Conservation (phyloP, 2,797 vertebrate species). For the Enteromius anoplus region DNA sequence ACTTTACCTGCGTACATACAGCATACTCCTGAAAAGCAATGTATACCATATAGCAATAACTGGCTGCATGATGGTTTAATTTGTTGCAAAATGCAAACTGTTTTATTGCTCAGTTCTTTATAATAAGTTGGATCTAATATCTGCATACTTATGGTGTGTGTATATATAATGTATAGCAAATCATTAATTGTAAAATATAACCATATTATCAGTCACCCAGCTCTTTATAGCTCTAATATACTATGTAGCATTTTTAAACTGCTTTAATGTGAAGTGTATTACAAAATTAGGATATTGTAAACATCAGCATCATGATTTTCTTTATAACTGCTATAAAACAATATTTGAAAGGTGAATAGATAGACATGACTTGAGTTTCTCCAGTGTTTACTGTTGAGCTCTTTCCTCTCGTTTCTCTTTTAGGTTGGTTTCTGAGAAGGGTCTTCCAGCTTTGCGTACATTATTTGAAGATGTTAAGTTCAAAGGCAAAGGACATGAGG, state of each 20-base stretch:
- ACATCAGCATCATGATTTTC: background rate
- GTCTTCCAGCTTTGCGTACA: slow-evolving; percentile 89
- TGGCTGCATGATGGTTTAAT: background rate
- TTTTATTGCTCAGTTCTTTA: background rate
- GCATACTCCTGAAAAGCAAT: background rate
- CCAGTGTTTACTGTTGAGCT: background rate
- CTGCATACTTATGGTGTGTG: background rate
- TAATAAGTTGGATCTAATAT: too few species aligned
- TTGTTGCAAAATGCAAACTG: background rate
- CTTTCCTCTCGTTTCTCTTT: background rate
- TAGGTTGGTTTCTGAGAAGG: slow-evolving; percentile 89
- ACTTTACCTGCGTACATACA: background rate
- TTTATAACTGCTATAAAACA: background rate
- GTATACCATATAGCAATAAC: too few species aligned
- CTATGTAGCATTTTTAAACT: background rate
- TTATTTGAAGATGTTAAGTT: slow-evolving; percentile 85
- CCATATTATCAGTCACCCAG: background rate
- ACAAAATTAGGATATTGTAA: background rate
- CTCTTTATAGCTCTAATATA: background rate
- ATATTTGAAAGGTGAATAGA: background rate
- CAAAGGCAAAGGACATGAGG: slow-evolving; percentile 95
- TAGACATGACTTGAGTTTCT: background rate
- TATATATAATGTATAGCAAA: background rate
- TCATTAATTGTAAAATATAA: background rate
- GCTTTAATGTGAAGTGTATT: background rate